phyloP scores from a whole-genome alignment of 1,140 invertebrate genomes.

The Bombus soroeensis region DNA sequence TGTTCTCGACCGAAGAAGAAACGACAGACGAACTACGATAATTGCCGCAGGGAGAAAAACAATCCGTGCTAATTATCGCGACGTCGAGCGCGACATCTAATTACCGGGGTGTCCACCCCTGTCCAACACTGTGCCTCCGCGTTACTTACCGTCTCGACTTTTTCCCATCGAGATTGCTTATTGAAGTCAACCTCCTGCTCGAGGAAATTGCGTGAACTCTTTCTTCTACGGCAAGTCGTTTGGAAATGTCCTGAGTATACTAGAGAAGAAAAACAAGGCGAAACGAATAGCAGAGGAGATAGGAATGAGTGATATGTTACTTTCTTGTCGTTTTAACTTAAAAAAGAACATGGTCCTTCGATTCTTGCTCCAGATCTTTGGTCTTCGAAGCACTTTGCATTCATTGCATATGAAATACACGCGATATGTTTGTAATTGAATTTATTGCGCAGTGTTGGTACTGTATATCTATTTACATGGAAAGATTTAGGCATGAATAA shows the following conservation, averaged over 20 bases:
- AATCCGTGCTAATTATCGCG: constrained; percentile 70
- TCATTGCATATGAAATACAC: no score
- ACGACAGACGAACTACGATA: constrained; percentile 48
- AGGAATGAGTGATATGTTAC: not conserved
- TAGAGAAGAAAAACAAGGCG: not conserved
- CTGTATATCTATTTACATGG: no score
- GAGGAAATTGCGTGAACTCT: not conserved
- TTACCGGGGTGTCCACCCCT: constrained; percentile 43
- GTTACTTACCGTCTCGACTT: not conserved
- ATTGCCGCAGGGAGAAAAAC: constrained; percentile 65
- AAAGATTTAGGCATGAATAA: no score
- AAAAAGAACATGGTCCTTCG: no score
- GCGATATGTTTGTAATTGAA: no score
- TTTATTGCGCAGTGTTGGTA: no score
- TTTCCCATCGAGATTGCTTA: constrained; percentile 44
- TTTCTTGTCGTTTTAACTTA: no score
- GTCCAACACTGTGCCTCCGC: not conserved
- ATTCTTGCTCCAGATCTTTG: no score
- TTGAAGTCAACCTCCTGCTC: not conserved
- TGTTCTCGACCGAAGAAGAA: not conserved
- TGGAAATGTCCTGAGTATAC: not conserved
- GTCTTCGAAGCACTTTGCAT: no score
- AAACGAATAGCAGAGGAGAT: not conserved
- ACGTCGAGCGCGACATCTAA: constrained; percentile 67
- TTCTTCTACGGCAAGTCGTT: not conserved